Evolutionary conservation across 2,113 vertebrate species (phyloP).

Genomic region (Pipa parva): DNA sequence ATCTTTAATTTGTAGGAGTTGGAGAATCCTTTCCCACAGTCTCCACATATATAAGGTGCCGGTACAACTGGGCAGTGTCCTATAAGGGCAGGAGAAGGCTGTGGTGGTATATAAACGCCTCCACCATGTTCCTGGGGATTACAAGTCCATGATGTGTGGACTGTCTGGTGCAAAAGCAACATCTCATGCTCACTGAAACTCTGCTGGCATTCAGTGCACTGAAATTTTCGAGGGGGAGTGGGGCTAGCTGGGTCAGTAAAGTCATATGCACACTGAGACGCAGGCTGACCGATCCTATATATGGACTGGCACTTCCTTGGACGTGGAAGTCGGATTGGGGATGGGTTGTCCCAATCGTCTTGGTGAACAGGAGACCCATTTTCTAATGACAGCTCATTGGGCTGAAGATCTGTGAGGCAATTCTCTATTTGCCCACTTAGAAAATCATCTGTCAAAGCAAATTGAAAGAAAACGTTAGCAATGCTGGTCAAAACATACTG

Average conservation of each 20-base stretch:
- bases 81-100: conserved; percentile 1
- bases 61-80: conserved; percentile 4
- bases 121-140: background rate
- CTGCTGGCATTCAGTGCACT: conserved; percentile 32
- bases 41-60: conserved; percentile 26
- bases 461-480: too few species aligned
- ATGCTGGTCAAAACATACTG: too few species aligned
- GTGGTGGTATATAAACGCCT: background rate
- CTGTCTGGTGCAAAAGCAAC: conserved; percentile 26
- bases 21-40: conserved; percentile 28
- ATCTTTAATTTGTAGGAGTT: conserved; percentile 32
- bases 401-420: background rate
- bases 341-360: conserved; percentile 31
- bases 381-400: background rate
- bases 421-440: background rate
- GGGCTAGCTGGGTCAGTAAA: conserved; percentile 24
- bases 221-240: background rate
- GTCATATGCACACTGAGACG: conserved; percentile 21
- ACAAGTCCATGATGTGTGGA: conserved; percentile 17
- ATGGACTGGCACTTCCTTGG: conserved; percentile 26
- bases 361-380: background rate
- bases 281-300: conserved; percentile 17
- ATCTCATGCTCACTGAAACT: conserved; percentile 24
- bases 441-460: conserved; percentile 9
- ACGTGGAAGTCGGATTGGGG: conserved; percentile 24